Evolutionary conservation across 2,113 vertebrate genomes (phyloP), one percentile per base, ranked within the genome.

Genomic region (Myrmophylax atrothorax): DNA sequence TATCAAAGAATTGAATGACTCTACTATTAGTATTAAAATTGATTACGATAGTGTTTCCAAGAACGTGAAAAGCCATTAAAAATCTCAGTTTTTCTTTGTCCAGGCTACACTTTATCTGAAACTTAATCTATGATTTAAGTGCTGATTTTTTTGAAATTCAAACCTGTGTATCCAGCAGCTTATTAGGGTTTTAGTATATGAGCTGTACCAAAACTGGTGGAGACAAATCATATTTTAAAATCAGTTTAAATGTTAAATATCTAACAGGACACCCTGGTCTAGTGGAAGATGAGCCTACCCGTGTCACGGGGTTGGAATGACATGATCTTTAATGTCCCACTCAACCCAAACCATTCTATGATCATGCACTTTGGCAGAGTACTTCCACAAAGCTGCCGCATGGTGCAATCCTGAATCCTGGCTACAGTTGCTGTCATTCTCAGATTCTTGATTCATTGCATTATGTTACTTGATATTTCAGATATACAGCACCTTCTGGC

Each of bases 41-140:
- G 53, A 25, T 10, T 22, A 52, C 5, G 56, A n/a, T 20, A 56
- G 3, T 40, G 26, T 38, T 81, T 24, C 3, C 16, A 52, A 72
- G n/a, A 64, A 19, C 3, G 79, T 7, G 1, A 91, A 20, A 0
- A 2, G 5, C 2, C 10, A 3, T 55, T 59, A 50, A 1, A 74
- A 55, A 60, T 55, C 11, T 69, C 46, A 37, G 2, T 53, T 3
- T 77, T 62, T 60, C 7, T 66, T n/a, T 90, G 3, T 35, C 8
- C 9, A 59, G 35, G 10, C 2, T 81, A 67, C 31, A 29, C 66
- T 94, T 82, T 78, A 35, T 47, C 15, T 64, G n/a, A 64, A 72
- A 49, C 1, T n/a, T 53, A 8, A 40, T 22, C 37, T 68, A 7
- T 78, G 6, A 0, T 82, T 46, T 52, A n/a, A n/a, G 16, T 60